Conservation (phyloP, 2,888 invertebrate genomes). For the Diadegma fenestrale region DNA sequence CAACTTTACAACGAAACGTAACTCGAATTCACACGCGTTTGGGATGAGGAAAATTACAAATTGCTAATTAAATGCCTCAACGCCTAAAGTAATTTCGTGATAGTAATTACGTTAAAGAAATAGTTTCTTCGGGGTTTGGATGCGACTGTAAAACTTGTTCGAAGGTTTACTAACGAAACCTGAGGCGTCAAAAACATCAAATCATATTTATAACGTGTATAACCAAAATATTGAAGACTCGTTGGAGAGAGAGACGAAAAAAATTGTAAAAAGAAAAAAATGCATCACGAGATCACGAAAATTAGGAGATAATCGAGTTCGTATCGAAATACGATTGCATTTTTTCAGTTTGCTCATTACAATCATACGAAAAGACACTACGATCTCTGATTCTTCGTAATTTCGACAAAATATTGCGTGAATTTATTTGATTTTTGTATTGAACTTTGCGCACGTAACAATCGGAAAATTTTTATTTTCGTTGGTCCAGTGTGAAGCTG, state of each 20-base stretch:
- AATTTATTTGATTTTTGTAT: no score
- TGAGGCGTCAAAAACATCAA: background rate
- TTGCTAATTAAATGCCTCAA: no score
- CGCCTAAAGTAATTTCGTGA: no score
- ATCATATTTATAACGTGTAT: constrained; percentile 4
- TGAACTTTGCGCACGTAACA: no score
- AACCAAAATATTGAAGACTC: background rate
- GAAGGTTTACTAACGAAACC: background rate
- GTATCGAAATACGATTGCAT: background rate
- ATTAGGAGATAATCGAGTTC: background rate
- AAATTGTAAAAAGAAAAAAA: background rate
- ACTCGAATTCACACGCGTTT: no score
- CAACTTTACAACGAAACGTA: no score
- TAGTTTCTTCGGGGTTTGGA: background rate
- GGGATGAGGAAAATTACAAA: no score
- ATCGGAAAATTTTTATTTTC: no score
- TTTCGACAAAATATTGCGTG: background rate
- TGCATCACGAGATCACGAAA: background rate
- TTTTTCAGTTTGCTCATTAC: background rate
- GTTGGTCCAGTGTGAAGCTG: no score
- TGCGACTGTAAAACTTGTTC: background rate
- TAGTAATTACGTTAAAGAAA: background rate
- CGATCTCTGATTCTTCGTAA: background rate
- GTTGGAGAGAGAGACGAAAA: background rate
- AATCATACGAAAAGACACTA: background rate